Conservation (phyloP, 92 coral and sea anemone genomes). For the Porites divaricata region DNA sequence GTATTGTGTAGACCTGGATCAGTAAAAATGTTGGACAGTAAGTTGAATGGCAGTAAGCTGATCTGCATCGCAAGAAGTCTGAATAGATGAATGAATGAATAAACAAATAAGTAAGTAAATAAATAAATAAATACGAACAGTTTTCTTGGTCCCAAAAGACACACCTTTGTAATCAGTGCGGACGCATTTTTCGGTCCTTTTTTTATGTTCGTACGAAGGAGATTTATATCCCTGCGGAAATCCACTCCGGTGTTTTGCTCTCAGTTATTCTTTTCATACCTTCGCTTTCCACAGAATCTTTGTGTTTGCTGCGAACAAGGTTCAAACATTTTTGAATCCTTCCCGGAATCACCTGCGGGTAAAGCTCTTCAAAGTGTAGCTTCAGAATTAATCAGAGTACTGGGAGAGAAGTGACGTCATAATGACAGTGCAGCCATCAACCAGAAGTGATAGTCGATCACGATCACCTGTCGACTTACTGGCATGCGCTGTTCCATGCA, state of each 20-base stretch:
- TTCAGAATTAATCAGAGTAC: background rate
- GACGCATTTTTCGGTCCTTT: no score
- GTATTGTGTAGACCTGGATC: no score
- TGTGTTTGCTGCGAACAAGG: slow-evolving; percentile 54
- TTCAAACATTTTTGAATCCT: slow-evolving; percentile 31
- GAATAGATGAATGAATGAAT: no score
- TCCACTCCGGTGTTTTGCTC: background rate
- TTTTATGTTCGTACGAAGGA: background rate
- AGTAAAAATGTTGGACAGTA: no score
- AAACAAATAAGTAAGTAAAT: no score
- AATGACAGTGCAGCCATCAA: background rate
- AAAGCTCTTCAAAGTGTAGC: slow-evolving; percentile 21
- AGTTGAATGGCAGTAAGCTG: no score
- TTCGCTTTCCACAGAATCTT: slow-evolving; percentile 9
- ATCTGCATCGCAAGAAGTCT: no score
- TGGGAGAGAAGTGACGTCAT: slow-evolving; percentile 24
- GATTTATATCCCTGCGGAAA: background rate
- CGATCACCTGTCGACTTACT: background rate
- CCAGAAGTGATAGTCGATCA: background rate
- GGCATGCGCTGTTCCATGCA: background rate
- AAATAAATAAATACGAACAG: no score
- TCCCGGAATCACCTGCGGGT: slow-evolving; percentile 43
- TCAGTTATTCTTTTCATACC: background rate
- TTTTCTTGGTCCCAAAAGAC: no score
- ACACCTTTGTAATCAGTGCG: no score